Evolutionary conservation across 2,797 vertebrate genomes (phyloP).

Genomic region (Pyrocephalus nanus): DNA sequence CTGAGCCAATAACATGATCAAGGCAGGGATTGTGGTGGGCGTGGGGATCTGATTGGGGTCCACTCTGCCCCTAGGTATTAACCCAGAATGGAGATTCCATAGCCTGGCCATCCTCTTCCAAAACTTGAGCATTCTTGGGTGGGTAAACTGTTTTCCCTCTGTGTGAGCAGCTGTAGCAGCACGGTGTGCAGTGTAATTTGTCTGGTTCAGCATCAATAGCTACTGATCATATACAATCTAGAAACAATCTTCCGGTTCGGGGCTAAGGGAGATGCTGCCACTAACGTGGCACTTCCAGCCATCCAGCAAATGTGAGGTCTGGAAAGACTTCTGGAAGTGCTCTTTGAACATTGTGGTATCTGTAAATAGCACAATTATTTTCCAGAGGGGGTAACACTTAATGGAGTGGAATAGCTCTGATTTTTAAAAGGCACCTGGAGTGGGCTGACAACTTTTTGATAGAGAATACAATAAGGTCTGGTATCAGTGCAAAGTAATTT

Average conservation of each 20-base stretch:
- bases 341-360: neutral
- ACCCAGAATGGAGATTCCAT: neutral
- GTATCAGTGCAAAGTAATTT: neutral
- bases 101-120: neutral
- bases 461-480: neutral
- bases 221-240: fast-evolving
- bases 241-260: neutral
- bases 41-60: neutral
- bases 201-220: neutral
- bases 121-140: neutral
- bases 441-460: neutral
- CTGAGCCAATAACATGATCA: neutral
- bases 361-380: neutral
- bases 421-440: neutral
- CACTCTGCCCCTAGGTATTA: neutral
- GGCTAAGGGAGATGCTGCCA: neutral
- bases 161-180: neutral
- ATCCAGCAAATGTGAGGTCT: neutral
- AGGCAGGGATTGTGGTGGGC: neutral
- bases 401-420: neutral
- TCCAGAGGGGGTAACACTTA: neutral
- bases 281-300: neutral
- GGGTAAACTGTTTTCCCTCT: neutral
- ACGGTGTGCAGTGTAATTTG: neutral
- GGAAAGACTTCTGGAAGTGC: neutral